A percentile compares a stretch with the other conserved stretches of the same genome.
Conservation (phyloP, 2,888 invertebrate genomes). For the Aleiodes alternator region DNA sequence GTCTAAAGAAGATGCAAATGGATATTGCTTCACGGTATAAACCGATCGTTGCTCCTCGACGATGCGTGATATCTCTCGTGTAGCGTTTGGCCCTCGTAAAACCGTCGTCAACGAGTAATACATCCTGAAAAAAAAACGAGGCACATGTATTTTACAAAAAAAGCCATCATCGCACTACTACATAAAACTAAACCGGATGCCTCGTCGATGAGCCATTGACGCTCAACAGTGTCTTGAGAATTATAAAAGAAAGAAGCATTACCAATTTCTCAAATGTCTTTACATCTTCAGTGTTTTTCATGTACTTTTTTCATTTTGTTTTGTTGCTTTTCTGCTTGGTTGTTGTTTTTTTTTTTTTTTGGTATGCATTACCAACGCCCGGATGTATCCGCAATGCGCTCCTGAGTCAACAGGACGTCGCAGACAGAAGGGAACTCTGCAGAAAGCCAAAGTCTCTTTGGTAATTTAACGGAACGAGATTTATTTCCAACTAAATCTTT, state of each 20-base stretch:
- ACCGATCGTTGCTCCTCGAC: constrained; percentile 42
- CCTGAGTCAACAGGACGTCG: constrained; percentile 59
- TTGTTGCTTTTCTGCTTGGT: not conserved
- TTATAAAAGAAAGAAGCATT: constrained; percentile 1
- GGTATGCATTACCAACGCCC: constrained; percentile 16
- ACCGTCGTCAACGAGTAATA: constrained; percentile 38
- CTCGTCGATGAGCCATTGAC: constrained; percentile 36
- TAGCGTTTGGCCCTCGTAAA: constrained; percentile 39
- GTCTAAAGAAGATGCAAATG: constrained; percentile 30
- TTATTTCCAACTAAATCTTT: constrained; percentile 60
- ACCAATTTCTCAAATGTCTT: constrained; percentile 16
- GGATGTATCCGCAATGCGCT: constrained; percentile 48
- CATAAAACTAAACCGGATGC: constrained; percentile 8
- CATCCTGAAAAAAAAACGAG: constrained; percentile 31
- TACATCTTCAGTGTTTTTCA: constrained; percentile 2
- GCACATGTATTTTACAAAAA: constrained; percentile 16
- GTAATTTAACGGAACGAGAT: constrained; percentile 62
- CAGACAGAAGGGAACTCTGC: constrained; percentile 12
- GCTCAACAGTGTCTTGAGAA: constrained; percentile 1
- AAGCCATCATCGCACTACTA: not conserved
- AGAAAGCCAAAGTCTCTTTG: constrained; percentile 37
- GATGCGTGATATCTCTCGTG: constrained; percentile 28
- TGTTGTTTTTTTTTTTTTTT: constrained; percentile 3
- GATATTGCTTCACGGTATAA: not conserved
- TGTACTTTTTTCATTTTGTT: not conserved